Evolutionary conservation across 2,113 vertebrate species (phyloP).

Genomic region (Zapornia atra): DNA sequence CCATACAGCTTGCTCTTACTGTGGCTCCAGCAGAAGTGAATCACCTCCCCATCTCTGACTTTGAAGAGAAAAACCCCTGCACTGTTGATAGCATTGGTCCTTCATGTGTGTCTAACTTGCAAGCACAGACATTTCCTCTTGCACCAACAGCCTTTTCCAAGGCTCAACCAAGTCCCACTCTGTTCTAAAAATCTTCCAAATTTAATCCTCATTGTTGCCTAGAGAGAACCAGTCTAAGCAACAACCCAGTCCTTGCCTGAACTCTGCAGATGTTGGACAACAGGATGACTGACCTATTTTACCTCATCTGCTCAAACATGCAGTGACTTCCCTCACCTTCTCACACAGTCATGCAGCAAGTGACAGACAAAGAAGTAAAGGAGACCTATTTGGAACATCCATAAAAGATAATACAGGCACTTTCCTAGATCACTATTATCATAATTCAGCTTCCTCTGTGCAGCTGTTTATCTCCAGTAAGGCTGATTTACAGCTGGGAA

Average conservation of each 20-base stretch:
- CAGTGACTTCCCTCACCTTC: background rate
- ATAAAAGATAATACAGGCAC: background rate
- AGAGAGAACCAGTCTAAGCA: background rate
- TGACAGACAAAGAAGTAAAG: background rate
- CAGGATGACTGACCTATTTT: background rate
- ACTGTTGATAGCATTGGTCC: background rate
- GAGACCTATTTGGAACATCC: background rate
- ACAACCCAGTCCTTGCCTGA: background rate
- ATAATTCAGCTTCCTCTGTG: background rate
- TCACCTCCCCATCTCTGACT: background rate
- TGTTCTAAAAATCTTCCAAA: background rate
- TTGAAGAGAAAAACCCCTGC: background rate
- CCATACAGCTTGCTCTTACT: background rate
- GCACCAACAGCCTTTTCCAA: background rate
- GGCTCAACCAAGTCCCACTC: background rate
- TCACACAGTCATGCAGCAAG: background rate
- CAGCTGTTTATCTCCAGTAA: background rate
- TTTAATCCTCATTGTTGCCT: background rate
- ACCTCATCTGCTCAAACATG: background rate
- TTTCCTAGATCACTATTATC: background rate
- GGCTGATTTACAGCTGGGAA: conserved; percentile 13
- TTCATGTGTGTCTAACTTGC: background rate
- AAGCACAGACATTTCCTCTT: background rate
- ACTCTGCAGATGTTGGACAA: background rate
- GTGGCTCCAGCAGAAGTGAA: background rate